phyloP scores from a whole-genome alignment of 2,113 vertebrate genomes.

The Rynchops niger region DNA sequence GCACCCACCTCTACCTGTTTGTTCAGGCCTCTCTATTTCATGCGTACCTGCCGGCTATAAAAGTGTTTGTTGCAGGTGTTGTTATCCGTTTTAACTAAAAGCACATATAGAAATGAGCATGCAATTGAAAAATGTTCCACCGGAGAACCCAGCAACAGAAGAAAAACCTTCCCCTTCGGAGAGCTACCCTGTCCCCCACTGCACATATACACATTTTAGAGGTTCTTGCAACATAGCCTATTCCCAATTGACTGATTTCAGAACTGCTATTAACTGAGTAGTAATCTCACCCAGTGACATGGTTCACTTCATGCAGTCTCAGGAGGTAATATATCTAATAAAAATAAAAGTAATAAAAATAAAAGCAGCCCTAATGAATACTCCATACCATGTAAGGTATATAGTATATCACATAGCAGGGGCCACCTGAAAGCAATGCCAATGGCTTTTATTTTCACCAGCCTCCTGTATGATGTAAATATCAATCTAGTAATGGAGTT shows the following conservation, averaged over 20 bases:
- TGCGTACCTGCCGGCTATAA: conserved; percentile 49
- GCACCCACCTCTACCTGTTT: conserved; percentile 36
- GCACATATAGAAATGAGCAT: conserved; percentile 12
- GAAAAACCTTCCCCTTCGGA: conserved; percentile 4
- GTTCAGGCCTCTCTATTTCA: conserved; percentile 53
- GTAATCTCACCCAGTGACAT: conserved; percentile 20
- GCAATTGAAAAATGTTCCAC: conserved; percentile 20
- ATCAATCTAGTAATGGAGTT: conserved; percentile 43
- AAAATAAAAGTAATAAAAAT: conserved; percentile 65
- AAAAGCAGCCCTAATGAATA: conserved; percentile 54
- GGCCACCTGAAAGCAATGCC: background rate
- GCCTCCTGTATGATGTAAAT: conserved; percentile 2
- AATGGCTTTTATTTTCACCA: background rate
- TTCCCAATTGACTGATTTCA: conserved; percentile 35
- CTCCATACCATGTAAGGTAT: background rate
- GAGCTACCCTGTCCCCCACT: background rate
- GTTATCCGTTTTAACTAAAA: conserved; percentile 60
- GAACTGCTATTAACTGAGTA: conserved; percentile 42
- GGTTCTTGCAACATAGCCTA: background rate
- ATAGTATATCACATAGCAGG: background rate
- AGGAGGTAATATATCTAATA: conserved; percentile 47
- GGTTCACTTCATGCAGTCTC: conserved; percentile 42
- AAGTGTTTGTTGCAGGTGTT: conserved; percentile 51
- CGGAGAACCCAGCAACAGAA: background rate
- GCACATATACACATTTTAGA: conserved; percentile 30